Base-by-base conservation (phyloP, 2,113 vertebrate species). In the Sinosuthora webbiana region DNA sequence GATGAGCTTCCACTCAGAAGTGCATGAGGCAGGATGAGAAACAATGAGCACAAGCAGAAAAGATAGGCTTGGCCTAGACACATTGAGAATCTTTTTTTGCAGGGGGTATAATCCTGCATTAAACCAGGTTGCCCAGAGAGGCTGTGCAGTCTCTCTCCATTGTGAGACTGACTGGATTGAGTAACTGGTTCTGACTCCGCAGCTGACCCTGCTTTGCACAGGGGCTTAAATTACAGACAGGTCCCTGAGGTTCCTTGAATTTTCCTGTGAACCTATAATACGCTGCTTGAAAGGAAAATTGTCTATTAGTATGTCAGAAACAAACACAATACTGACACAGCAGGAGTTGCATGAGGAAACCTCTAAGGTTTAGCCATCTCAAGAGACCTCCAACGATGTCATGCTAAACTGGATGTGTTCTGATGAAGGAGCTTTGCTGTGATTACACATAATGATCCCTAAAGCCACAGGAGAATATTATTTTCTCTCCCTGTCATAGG, bases 371-470 rank as follows among this genome's bases (percentile, higher is more conserved):
- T 83, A 86, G 45, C 45, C 70, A 76, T 95, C 87, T 92, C 83
- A 37, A 47, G 94, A 84, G 91, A 89, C 74, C 73, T 93, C 83
- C 77, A 87, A 62, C 65, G 70, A 68, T 82, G 79, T 95, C 87
- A 95, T 15, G 37, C 74, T 91, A 76, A 92, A 91, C 81, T 91
- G 74, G 53, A 89, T 96, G 87, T 95, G 77, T 79, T 89, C 81
- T 85, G 74, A 87, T 95, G 83, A 89, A 90, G 87, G 44, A 87
- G 82, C 62, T 93, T 90, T 97, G 28, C 70, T 24, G 28, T 75
- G 60, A 95, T 96, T 96, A 84, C 57, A 91, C n/a, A 28, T 94
- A 93, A 96, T 84, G 81, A 96, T 96, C 78, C 52, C 65, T 79
- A 85, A 62, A 94, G 33, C 78, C 63, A 5, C 87, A 57, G 53